phyloP scores from a whole-genome alignment of 64 coral and sea anemone species.

The Stichodactyla helianthus region DNA sequence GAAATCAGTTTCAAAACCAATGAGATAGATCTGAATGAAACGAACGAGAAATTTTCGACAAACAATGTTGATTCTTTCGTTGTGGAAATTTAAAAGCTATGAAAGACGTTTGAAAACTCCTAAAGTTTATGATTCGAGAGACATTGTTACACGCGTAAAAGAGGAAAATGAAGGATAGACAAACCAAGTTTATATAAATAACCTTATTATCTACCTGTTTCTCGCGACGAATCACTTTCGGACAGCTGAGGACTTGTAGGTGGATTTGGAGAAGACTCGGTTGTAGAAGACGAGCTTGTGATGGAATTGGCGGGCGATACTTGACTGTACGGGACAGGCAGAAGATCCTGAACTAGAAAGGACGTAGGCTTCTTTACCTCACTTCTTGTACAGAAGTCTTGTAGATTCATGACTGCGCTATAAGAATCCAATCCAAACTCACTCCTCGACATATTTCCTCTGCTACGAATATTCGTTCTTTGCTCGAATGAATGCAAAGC shows the following conservation, averaged over 20 bases:
- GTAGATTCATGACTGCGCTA: background rate
- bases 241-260: background rate
- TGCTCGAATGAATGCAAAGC: background rate
- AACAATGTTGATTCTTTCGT: too few relatives aligned
- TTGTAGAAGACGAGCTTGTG: background rate
- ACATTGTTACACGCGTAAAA: too few relatives aligned
- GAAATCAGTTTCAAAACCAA: too few relatives aligned
- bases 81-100: too few relatives aligned
- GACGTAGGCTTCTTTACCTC: background rate
- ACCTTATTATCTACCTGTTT: background rate
- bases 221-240: constrained; percentile 1
- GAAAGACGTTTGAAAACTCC: too few relatives aligned
- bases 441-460: background rate
- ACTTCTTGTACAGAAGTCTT: background rate
- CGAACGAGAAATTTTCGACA: too few relatives aligned
- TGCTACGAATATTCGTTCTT: background rate
- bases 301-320: background rate
- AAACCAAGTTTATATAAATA: too few relatives aligned
- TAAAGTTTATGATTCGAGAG: too few relatives aligned
- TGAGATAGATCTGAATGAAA: too few relatives aligned
- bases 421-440: background rate
- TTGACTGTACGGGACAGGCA: constrained; percentile 13
- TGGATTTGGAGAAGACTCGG: background rate
- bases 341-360: constrained; percentile 1
- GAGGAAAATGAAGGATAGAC: too few relatives aligned